Evolutionary conservation across 2,797 vertebrate species (phyloP), one percentile per base, ranked within the genome.

Genomic region (Cyclopterus lumpus): DNA sequence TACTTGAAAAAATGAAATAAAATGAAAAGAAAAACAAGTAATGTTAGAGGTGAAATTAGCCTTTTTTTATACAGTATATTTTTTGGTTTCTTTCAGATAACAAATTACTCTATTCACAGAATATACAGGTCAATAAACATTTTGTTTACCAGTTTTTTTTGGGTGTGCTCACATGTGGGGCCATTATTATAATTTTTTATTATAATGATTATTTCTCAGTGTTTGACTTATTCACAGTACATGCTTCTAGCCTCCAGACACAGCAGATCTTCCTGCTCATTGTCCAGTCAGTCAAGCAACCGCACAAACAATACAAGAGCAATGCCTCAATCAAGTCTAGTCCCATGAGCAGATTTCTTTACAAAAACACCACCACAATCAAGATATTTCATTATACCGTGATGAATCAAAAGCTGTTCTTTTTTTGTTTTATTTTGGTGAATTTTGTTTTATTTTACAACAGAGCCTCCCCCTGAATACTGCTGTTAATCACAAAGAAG

Each of bases 211-310:
- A 70, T 81, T 90, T 88, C 75, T 91, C 93, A 93, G 93, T 93
- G 92, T 93, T 91, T 76, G 91, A 93, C 93, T 92, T 70, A 71
- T 93, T 93, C 93, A 93, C 88, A 92, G 90, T 90, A 82, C 74
- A 81, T 71, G 63, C 59, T 72, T 84, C 69, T 30, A 61, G 71
- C 64, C 71, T 80, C 68, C 67, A 85, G 64, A 86, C 30, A 34
- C 70, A 71, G 73, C 67, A 48, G 32, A 8, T 67, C 20, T 66
- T 57, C 26, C 51, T 69, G 60, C 61, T 42, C 48, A 42, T 65
- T 32, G 64, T 82, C 81, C 77, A 77, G 71, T 85, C 74, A 63
- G 82, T 86, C 77, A 38, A 72, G 63, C 54, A 71, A 81, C 65
- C 57, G 80, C 71, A 77, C n/a, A 61, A 71, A 80, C 62, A 61